Base-by-base conservation (phyloP, 2,113 vertebrate species). In the Burhinus oedicnemus region DNA sequence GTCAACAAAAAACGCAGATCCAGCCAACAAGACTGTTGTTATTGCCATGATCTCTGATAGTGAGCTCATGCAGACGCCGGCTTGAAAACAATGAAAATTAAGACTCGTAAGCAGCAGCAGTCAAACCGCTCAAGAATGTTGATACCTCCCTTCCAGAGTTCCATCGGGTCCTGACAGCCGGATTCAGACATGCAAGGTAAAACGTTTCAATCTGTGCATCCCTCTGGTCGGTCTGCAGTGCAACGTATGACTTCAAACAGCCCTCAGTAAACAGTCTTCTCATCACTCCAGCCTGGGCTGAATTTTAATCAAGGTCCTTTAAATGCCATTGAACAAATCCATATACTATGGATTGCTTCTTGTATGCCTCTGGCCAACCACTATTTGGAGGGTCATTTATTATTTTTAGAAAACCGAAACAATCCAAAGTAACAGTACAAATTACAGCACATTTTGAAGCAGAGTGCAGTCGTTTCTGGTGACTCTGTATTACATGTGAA, bases 251-350 rank as follows among this genome's bases (percentile, higher is more conserved):
- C 96, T 97, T 98, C 95, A 97, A 98, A 97, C 62, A 96, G 94
- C 72, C 82, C 90, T 96, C 91, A 87, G 96, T 97, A 97, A 98
- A 97, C 96, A 97, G 95, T 74, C 93, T 97, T 97, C 96, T 97
- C 97, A 90, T 97, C 95, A 90, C 91, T 97, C 93, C 76, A 92
- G 92, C 82, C 93, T 82, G 91, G 96, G 87, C 94, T 97, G 98
- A 98, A 98, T 98, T 98, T 98, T 98, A 98, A 98, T 98, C 98
- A 98, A 97, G 98, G 98, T 98, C 98, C 98, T 98, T 97, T 98
- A 98, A 98, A 98, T 98, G 97, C 97, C 98, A 98, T 96, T 98
- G 98, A 98, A 97, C 97, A 98, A 98, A 98, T 98, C 98, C 93
- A 98, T 98, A 98, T 32, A 90, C 92, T 98, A 98, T 98, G 89